These are phyloP conservation scores for Xenotilapia longispinis DNA, from an alignment of 2,113 vertebrate genomes.

Conservation along the genomic window DNA sequence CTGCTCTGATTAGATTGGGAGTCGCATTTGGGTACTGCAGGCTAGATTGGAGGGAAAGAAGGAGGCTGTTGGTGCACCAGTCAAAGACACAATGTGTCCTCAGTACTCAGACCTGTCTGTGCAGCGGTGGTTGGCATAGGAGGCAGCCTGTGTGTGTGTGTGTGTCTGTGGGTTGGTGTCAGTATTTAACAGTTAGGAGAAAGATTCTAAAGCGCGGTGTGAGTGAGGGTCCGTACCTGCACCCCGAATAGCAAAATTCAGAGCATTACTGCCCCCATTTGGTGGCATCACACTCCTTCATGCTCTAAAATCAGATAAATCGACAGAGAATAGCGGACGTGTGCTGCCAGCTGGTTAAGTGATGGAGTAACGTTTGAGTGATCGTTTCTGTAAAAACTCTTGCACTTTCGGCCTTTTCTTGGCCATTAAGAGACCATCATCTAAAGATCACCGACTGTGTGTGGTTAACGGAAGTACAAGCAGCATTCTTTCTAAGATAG, in stretches of 20 bases:
- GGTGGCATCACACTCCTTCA: constrained; percentile 13
- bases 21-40: constrained; percentile 21
- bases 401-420: neutral
- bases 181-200: constrained; percentile 53
- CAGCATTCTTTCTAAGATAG: constrained; percentile 17
- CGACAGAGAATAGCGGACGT: neutral
- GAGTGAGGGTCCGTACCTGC: constrained; percentile 37
- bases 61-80: constrained; percentile 17
- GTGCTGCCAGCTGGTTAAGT: neutral
- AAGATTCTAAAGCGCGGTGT: constrained; percentile 57
- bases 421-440: constrained; percentile 11
- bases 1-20: constrained; percentile 34
- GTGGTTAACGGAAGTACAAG: neutral
- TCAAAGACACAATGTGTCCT: constrained; percentile 53
- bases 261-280: constrained; percentile 62
- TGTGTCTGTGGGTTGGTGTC: constrained; percentile 43
- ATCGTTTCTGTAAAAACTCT: neutral
- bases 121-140: constrained; percentile 19
- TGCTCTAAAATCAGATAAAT: neutral
- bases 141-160: constrained; percentile 5
- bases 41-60: constrained; percentile 23
- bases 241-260: constrained; percentile 19
- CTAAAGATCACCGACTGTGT: constrained; percentile 1
- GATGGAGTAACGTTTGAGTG: neutral
- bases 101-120: constrained; percentile 45